phyloP scores from a whole-genome alignment of 2,797 vertebrate genomes.

The Sebastes iracundus region DNA sequence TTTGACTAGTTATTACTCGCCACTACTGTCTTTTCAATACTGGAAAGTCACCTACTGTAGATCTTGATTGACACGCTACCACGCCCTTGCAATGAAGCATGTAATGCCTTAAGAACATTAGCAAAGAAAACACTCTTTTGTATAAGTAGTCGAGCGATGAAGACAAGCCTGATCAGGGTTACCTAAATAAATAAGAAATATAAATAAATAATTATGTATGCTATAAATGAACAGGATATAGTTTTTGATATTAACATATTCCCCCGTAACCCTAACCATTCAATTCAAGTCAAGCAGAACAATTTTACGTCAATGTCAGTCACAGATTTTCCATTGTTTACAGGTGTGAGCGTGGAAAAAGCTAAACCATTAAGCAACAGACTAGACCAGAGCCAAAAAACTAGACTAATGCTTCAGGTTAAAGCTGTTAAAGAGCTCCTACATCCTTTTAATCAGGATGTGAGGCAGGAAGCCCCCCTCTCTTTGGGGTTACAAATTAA shows the following conservation, averaged over 20 bases:
- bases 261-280: neutral
- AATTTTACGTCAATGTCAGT: neutral
- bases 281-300: neutral
- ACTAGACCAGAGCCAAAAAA: conserved; percentile 15
- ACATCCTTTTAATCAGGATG: conserved; percentile 62
- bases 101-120: conserved; percentile 52
- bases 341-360: neutral
- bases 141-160: conserved; percentile 10
- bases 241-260: neutral
- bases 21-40: conserved; percentile 19
- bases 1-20: conserved; percentile 21
- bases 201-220: conserved; percentile 8
- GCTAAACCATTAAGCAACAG: conserved; percentile 8
- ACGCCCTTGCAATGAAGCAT: conserved; percentile 56
- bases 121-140: conserved; percentile 49
- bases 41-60: conserved; percentile 6
- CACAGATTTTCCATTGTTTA: neutral
- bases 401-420: conserved; percentile 14
- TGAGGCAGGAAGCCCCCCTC: conserved; percentile 30
- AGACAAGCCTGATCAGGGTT: conserved; percentile 53
- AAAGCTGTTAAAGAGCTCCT: conserved; percentile 20
- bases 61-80: conserved; percentile 44
- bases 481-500: conserved; percentile 23
- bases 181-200: neutral
- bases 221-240: neutral